Evolutionary conservation across 1,140 invertebrate genomes (phyloP).

Genomic region (Coptotermes formosanus): DNA sequence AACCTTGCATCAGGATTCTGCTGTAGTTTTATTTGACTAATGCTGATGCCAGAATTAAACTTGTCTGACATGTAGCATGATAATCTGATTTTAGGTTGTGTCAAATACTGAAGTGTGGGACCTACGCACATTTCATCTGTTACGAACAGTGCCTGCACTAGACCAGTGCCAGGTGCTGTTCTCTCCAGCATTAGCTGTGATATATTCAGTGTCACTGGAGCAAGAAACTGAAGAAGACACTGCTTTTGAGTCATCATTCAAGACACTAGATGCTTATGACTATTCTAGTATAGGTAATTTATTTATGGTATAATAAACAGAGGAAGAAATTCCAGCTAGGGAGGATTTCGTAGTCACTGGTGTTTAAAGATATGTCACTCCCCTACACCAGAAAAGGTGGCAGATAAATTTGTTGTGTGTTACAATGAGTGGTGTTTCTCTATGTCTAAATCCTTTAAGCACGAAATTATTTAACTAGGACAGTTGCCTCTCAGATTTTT

Average conservation of each 20-base stretch:
- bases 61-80: too few species aligned
- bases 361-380: too few species aligned
- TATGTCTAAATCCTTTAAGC: not conserved
- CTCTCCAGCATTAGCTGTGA: slow-evolving; percentile 64
- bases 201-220: slow-evolving; percentile 56
- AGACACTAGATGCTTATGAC: slow-evolving; percentile 89
- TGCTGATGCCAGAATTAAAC: too few species aligned
- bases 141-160: slow-evolving; percentile 88
- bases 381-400: too few species aligned
- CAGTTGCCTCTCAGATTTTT: too few species aligned
- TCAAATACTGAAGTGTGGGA: slow-evolving; percentile 96
- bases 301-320: slow-evolving; percentile 35
- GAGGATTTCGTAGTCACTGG: too few species aligned
- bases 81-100: slow-evolving; percentile 55
- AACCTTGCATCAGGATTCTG: too few species aligned
- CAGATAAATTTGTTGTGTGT: too few species aligned
- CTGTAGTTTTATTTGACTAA: too few species aligned
- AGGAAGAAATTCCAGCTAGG: too few species aligned
- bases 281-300: slow-evolving; percentile 83
- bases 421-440: not conserved
- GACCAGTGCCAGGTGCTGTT: slow-evolving; percentile 83
- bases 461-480: too few species aligned
- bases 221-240: slow-evolving; percentile 61
- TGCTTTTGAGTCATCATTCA: slow-evolving; percentile 84
- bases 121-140: slow-evolving; percentile 87